Evolutionary conservation across 2,888 invertebrate species (phyloP), one percentile per base, ranked within the genome.

Genomic region (Melanostoma scalare): DNA sequence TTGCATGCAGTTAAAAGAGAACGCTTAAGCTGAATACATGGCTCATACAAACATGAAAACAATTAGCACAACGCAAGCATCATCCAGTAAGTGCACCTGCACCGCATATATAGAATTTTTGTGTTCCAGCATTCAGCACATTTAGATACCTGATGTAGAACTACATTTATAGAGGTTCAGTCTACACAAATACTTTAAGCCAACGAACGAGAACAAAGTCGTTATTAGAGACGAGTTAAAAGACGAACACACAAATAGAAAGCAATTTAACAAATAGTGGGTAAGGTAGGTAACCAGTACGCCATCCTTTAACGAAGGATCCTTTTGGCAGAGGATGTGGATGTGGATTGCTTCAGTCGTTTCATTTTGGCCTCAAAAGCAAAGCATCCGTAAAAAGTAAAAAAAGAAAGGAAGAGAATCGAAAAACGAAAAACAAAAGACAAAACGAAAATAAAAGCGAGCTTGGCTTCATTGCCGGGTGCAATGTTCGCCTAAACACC

Each of bases 401-500:
- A 30, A 52, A 52, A 6, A 52, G 31, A 10, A 30, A 52, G 31
- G 33, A 33, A 33, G 30, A 9, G 31, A 52, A 52, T 50, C 30
- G 20, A 9, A 65, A 40, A 69, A 68, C 5, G 38, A 40, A 38
- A 52, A 38, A 52, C n/a, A 20, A 46, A 46, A 1, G 10, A n/a
- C 3, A 10, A n/a, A n/a, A 10, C 3, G 44, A 46, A 42, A 42
- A 8, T 8, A 5, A 2, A 2, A 9, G n/a, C 10, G 9, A 60
- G 48, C 63, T 65, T 69, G 46, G 35, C 42, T 69, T 50, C 44
- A 53, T 53, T 67, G 53, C 40, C 58, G 76, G 72, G 76, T 76
- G 81, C 81, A 81, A 81, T 76, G 81, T 55, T 81, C 76, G 81
- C 60, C 61, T 81, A 81, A 81, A 81, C 61, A 81, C 20, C 20